phyloP scores from a whole-genome alignment of 2,113 vertebrate genomes.

The Emberiza fucata region DNA sequence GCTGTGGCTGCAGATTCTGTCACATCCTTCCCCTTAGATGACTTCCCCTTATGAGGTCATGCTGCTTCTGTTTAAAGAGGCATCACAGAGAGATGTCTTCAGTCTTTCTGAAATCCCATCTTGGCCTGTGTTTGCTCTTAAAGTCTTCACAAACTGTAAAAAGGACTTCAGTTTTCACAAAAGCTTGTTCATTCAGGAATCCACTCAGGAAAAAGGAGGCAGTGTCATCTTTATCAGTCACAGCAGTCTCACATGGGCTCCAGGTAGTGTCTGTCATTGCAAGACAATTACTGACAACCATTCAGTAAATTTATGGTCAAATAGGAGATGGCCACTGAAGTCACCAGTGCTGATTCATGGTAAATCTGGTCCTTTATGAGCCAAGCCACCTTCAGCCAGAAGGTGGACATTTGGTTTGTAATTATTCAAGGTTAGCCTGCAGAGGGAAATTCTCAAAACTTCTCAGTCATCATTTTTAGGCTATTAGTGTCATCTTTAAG shows the following conservation, averaged over 20 bases:
- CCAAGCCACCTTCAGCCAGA: neutral
- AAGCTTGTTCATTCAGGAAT: neutral
- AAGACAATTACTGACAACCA: neutral
- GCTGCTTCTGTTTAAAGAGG: neutral
- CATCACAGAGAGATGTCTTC: neutral
- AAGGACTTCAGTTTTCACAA: neutral
- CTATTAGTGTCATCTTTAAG: neutral
- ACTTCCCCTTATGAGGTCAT: neutral
- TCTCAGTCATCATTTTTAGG: neutral
- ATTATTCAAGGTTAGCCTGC: neutral
- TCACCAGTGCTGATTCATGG: neutral
- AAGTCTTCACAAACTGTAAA: neutral
- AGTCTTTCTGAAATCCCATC: neutral
- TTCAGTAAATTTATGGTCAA: neutral
- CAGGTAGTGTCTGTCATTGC: neutral
- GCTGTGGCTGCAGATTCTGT: neutral
- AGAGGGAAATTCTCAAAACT: neutral
- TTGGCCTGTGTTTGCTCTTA: neutral
- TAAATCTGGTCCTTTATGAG: neutral
- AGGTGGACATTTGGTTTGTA: neutral
- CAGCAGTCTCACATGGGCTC: neutral
- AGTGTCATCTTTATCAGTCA: neutral
- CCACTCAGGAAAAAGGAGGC: neutral
- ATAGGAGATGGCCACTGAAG: neutral
- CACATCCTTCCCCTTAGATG: neutral